Evolutionary conservation across 2,888 invertebrate species (phyloP).

Genomic region (Chrysolina oricalcia): DNA sequence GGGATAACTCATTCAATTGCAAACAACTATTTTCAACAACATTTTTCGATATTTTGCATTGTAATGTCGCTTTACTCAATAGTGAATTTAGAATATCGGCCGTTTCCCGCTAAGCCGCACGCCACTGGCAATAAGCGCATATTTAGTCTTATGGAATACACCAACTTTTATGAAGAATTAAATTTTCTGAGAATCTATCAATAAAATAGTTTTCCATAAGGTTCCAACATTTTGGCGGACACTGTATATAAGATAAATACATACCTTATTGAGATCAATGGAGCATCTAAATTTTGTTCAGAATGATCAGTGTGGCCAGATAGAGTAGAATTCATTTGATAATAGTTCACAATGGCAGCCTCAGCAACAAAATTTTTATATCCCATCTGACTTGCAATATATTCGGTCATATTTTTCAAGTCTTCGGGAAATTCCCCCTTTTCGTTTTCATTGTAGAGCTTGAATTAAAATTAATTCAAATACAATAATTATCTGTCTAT

Average conservation of each 20-base stretch:
- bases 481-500: not conserved
- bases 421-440: constrained; percentile 84
- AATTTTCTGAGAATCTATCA: too few species aligned
- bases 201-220: too few species aligned
- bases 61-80: too few species aligned
- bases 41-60: too few species aligned
- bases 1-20: too few species aligned
- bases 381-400: constrained; percentile 77
- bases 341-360: constrained; percentile 97
- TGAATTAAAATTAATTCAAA: constrained; percentile 35
- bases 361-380: constrained; percentile 82
- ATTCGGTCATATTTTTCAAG: constrained; percentile 77
- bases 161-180: too few species aligned
- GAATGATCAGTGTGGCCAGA: constrained; percentile 97
- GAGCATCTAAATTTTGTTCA: constrained; percentile 88
- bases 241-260: not conserved
- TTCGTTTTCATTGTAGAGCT: constrained; percentile 82
- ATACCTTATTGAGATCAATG: constrained; percentile 92
- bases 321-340: constrained; percentile 92
- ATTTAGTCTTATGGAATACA: too few species aligned
- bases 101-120: too few species aligned
- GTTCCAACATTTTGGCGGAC: not conserved
- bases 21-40: too few species aligned
- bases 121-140: too few species aligned
- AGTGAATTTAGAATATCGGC: too few species aligned